Evolutionary conservation across 1,140 invertebrate genomes (phyloP), one percentile per base, ranked within the genome.

Genomic region (Samia ricini): DNA sequence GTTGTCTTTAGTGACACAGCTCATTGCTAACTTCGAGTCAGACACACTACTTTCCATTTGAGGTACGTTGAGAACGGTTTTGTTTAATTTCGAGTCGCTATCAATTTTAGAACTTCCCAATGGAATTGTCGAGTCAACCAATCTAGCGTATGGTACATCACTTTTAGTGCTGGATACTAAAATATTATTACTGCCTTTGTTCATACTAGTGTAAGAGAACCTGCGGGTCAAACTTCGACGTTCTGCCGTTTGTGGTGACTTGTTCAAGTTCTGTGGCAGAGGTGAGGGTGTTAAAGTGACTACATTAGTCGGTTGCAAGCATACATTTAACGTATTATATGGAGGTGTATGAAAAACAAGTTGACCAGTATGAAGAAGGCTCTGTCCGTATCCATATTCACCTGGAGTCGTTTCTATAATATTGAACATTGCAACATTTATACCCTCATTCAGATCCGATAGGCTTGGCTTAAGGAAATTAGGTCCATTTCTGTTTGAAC

Each of bases 341-440:
- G 96, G 96, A 0, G 96, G 95, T 0, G 96, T 97, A 66, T 98
- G 95, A 83, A 98, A 98, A 23, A 99, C 95, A n/a, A 98, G 89
- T 79, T 97, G 95, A 42, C 94, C 94, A 55, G 95, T 94, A 77
- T 98, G 96, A 8, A 99, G 91, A 71, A 99, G 95, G 81, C 98
- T 99, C 81, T 99, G 97, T 2, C 97, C 98, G 85, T 97, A 99
- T 0, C 97, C 97, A 78, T 91, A 93, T 75, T 93, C 92, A 36
- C 92, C 92, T n/a, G 90, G 89, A 54, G 91, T 91, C 24, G 81
- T 83, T 71, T 91, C 89, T 62, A 90, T 85, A 1, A 91, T 79
- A 63, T 91, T 90, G 59, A 91, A 91, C 68, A 91, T 78, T 2
- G 96, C 96, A 59, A 97, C 93, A 72, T 97, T 97, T 23, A 95